A percentile compares a stretch with the other conserved stretches of the same genome.
These are phyloP conservation scores for Platycercus adscitus DNA, from an alignment of 2,113 vertebrate genomes.

Conservation along the genomic window DNA sequence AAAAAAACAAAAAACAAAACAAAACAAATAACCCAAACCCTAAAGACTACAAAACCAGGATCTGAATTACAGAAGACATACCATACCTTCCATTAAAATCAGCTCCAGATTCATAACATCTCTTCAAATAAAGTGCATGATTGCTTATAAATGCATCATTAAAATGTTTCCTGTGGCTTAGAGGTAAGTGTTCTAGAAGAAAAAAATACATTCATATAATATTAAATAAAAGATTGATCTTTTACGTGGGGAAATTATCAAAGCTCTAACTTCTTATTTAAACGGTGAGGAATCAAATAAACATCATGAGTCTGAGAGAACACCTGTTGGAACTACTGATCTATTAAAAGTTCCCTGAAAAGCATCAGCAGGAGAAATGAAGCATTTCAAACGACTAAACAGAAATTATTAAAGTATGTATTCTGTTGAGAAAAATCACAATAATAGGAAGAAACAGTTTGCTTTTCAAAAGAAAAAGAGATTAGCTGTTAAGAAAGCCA, in stretches of 20 bases:
- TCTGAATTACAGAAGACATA: neutral
- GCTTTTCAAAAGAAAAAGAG: neutral
- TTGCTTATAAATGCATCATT: neutral
- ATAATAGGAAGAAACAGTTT: neutral
- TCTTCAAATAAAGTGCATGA: neutral
- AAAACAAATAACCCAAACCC: fast-evolving
- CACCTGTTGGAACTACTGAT: neutral
- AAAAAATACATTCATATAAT: neutral
- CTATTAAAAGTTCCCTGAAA: neutral
- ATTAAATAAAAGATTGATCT: neutral
- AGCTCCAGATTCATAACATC: neutral
- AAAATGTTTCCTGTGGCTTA: constrained; percentile 22
- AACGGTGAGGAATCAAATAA: neutral
- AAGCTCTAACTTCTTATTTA: neutral
- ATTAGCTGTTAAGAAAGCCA: neutral
- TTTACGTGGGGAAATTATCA: neutral
- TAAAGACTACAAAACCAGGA: neutral
- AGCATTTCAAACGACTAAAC: neutral
- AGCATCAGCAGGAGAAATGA: neutral
- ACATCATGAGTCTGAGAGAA: neutral
- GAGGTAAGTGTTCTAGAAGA: neutral
- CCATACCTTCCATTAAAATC: neutral
- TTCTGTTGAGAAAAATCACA: neutral
- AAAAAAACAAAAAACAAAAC: neutral
- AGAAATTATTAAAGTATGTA: neutral